Base-by-base conservation (phyloP, 2,888 invertebrate species). In the Candidula unifasciata region DNA sequence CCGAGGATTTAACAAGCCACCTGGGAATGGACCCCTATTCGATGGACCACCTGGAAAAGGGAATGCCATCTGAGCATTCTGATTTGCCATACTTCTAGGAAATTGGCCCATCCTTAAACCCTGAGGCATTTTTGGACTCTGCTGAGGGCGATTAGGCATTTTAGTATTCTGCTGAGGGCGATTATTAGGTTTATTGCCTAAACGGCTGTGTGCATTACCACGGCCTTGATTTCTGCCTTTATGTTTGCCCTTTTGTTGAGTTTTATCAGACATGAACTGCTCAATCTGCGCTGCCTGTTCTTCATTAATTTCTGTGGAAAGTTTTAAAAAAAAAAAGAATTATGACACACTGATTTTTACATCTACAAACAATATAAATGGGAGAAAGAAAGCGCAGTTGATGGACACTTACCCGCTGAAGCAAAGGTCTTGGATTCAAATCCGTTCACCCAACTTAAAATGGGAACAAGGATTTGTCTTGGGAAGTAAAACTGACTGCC, bases 281-380 rank as follows among this genome's bases (percentile, higher is more conserved):
- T 84, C 76, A 54, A 84, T 84, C 54, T 84, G 84, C 16, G 80
- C 84, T 27, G 84, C 84, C 37, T 84, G 84, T 35, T 84, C 76
- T 13, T 84, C 84, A 80, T 84, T 74, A 18, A 84, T 84, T 74
- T 84, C 84, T 84, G 76, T 35, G 60, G 54, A 44, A n/a, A 57
- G 2, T 77, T 76, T 27, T 33, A 30, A 30, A 80, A 44, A 54
- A 30, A 30, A 80, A 44, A 54, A 57, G 52, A 24, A 24, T 16
- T 77, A 27, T 16, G 6, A 54, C 2, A 27, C 33, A 44, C 33
- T 35, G 69, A 69, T 33, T 27, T 37, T 30, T 35, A 74, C 44
- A 35, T 16, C 44, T 24, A 18, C 27, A 73, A 73, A 33, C 30
- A n/a, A 33, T 6, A 33, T 35, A n/a, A n/a, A n/a, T n/a, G n/a